phyloP scores from a whole-genome alignment of 2,113 vertebrate genomes.

The Uria aalge region DNA sequence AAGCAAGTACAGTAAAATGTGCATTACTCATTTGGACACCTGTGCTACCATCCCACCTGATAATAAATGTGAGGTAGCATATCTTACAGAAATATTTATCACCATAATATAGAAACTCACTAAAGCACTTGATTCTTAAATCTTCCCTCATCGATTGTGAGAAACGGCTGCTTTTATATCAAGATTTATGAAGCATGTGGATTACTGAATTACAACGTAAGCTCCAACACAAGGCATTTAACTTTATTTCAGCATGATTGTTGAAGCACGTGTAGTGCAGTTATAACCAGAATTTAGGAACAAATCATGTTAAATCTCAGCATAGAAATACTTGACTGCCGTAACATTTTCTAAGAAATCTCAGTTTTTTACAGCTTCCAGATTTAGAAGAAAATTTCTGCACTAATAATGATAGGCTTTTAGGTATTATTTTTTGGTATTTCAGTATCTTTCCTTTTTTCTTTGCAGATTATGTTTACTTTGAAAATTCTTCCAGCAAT shows the following conservation, averaged over 20 bases:
- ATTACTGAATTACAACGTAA: background rate
- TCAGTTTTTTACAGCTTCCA: background rate
- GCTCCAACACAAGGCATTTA: background rate
- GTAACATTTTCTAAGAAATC: background rate
- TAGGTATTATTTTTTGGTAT: background rate
- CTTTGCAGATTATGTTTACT: conserved; percentile 96
- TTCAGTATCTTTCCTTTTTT: conserved; percentile 61
- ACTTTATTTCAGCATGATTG: background rate
- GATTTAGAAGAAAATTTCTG: background rate
- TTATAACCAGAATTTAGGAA: background rate
- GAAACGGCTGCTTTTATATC: background rate
- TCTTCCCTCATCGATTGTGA: background rate
- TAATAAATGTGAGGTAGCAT: background rate
- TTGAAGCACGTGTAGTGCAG: background rate
- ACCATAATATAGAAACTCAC: background rate
- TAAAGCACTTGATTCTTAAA: background rate
- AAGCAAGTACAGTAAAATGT: background rate
- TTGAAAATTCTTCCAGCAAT: conserved; percentile 99
- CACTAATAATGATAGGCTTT: background rate
- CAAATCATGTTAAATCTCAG: background rate
- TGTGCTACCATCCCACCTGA: background rate
- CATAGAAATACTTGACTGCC: background rate
- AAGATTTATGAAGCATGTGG: background rate
- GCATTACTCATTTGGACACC: background rate
- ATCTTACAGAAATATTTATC: background rate